A percentile compares a stretch with the other conserved stretches of the same genome.
Conservation (phyloP, 2,888 invertebrate species). For the Calameuta idolon region DNA sequence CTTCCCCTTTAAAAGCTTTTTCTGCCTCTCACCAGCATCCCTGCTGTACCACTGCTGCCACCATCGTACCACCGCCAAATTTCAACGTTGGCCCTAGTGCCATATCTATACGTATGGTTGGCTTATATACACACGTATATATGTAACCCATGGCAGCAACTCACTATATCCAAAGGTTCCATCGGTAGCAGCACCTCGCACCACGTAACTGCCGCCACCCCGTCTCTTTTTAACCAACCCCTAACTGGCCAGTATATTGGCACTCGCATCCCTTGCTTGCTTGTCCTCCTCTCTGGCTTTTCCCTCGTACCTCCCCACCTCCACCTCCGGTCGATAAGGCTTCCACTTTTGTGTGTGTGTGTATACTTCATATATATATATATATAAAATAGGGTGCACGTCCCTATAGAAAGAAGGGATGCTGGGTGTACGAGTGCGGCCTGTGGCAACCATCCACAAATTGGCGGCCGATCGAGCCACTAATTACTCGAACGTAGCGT, state of each 20-base stretch:
- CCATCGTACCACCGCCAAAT: conserved; percentile 27
- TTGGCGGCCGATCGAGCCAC: conserved; percentile 56
- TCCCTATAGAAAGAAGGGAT: neutral
- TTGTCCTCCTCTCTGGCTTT: conserved; percentile 19
- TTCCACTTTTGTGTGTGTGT: neutral
- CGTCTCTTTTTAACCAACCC: conserved; percentile 32
- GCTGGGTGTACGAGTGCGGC: conserved; percentile 22
- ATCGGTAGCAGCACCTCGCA: conserved; percentile 10
- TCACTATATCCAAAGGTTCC: too few species aligned
- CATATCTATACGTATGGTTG: neutral
- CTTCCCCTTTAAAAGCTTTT: conserved; percentile 41
- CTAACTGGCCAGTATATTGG: conserved; percentile 34
- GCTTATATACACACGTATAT: neutral
- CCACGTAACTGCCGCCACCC: conserved; percentile 15
- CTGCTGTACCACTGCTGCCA: conserved; percentile 32
- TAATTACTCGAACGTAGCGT: conserved; percentile 50
- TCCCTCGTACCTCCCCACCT: conserved; percentile 12
- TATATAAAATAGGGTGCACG: too few species aligned
- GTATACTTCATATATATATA: too few species aligned
- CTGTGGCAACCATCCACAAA: conserved; percentile 49
- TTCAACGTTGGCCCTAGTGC: conserved; percentile 21
- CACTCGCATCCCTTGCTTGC: conserved; percentile 20
- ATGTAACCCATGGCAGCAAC: neutral
- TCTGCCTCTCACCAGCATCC: conserved; percentile 15
- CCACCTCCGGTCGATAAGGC: conserved; percentile 7